Evolutionary conservation across 2,113 vertebrate genomes (phyloP).

Genomic region (Hucho hucho): DNA sequence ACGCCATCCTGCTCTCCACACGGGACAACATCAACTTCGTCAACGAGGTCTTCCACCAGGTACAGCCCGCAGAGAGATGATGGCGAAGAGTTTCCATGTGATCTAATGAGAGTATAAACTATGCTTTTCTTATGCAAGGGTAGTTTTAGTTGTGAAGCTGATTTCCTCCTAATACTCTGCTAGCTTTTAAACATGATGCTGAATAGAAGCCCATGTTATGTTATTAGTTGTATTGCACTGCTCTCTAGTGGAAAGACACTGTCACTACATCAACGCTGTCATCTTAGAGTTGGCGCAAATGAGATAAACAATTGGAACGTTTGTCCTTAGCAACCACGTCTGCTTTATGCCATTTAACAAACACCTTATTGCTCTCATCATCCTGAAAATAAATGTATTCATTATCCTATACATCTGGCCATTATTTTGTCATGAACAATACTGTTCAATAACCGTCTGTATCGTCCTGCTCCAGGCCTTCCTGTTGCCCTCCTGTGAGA

Average conservation of each 20-base stretch:
- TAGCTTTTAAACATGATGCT: not conserved
- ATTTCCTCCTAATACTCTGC: not conserved
- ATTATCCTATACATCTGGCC: too few relatives aligned
- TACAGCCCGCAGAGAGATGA: slow-evolving; percentile 39
- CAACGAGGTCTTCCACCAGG: slow-evolving; percentile 97
- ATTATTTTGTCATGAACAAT: not conserved
- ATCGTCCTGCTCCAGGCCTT: slow-evolving; percentile 80
- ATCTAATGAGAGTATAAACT: too few relatives aligned
- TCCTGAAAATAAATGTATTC: too few relatives aligned
- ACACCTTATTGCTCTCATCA: too few relatives aligned
- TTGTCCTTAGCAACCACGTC: not conserved
- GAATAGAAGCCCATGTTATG: not conserved
- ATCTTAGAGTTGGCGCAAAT: not conserved
- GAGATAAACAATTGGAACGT: not conserved
- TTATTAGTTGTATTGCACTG: slow-evolving; percentile 35
- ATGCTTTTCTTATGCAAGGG: not conserved
- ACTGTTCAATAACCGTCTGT: not conserved
- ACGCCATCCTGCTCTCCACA: slow-evolving; percentile 88
- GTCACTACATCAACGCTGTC: not conserved
- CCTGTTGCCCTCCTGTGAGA: slow-evolving; percentile 89
- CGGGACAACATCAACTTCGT: slow-evolving; percentile 96
- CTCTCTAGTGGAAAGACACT: slow-evolving; percentile 61
- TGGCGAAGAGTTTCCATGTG: too few relatives aligned
- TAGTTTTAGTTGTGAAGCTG: not conserved
- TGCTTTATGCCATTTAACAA: not conserved